Percentiles rank a stretch among this genome's conserved stretches.
These are phyloP conservation scores for Allobates femoralis DNA, from an alignment of 2,797 vertebrate species.

Conservation along the genomic window DNA sequence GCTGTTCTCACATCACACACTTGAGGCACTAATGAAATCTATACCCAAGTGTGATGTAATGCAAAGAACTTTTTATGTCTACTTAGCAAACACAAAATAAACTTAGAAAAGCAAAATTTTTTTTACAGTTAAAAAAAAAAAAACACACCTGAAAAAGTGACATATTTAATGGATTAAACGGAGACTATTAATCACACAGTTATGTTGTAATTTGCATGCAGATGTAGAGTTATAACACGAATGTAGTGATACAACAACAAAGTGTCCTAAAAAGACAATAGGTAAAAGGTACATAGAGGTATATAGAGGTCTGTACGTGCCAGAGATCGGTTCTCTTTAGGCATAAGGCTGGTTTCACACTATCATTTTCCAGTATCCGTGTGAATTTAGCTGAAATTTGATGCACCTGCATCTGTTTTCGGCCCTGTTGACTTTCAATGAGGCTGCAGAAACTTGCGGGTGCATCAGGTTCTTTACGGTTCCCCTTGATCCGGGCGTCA, in stretches of 20 bases:
- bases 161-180: not conserved
- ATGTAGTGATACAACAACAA: not conserved
- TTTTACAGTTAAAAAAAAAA: not conserved
- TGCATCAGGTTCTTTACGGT: too few species aligned
- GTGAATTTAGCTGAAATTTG: too few species aligned
- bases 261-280: not conserved
- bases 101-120: not conserved
- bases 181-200: not conserved
- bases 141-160: not conserved
- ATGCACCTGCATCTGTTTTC: too few species aligned
- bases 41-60: not conserved
- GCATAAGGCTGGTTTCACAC: too few species aligned
- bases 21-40: not conserved
- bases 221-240: not conserved
- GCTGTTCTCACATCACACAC: not conserved
- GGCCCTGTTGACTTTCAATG: too few species aligned
- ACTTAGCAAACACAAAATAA: slow-evolving; percentile 25
- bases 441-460: too few species aligned
- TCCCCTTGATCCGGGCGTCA: too few species aligned
- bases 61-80: not conserved
- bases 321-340: too few species aligned
- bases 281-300: too few species aligned
- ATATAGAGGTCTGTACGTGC: too few species aligned
- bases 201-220: not conserved
- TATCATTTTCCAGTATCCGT: too few species aligned